phyloP scores from a whole-genome alignment of 2,113 vertebrate genomes.

The Ia io region DNA sequence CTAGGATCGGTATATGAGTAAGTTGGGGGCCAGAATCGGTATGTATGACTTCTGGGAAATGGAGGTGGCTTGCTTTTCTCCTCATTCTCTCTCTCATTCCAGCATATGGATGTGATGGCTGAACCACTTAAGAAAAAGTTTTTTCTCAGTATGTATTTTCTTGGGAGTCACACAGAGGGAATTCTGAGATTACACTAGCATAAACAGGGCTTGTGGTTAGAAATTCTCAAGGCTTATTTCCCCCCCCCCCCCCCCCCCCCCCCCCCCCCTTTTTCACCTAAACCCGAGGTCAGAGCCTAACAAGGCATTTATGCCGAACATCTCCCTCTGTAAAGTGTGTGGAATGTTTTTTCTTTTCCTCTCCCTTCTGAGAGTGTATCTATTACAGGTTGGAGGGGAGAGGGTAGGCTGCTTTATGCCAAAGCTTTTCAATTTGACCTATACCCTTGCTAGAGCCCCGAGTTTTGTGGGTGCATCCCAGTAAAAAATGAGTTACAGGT shows the following conservation, averaged over 20 bases:
- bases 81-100: background rate
- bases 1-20: fast-evolving
- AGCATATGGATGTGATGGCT: background rate
- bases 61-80: background rate
- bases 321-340: background rate
- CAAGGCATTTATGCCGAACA: background rate
- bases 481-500: background rate
- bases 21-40: background rate
- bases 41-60: background rate
- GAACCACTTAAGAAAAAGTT: background rate
- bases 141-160: background rate
- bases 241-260: background rate
- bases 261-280: background rate
- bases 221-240: background rate
- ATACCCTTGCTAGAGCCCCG: background rate
- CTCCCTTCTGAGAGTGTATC: background rate
- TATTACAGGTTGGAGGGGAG: too few relatives aligned
- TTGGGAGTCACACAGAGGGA: background rate
- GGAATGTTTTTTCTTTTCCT: background rate
- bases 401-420: background rate
- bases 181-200: background rate
- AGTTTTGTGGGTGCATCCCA: background rate
- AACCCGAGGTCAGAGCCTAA: background rate
- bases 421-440: background rate
- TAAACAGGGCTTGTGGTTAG: background rate